phyloP scores from a whole-genome alignment of 2,888 invertebrate species.

The Brenthis daphne region DNA sequence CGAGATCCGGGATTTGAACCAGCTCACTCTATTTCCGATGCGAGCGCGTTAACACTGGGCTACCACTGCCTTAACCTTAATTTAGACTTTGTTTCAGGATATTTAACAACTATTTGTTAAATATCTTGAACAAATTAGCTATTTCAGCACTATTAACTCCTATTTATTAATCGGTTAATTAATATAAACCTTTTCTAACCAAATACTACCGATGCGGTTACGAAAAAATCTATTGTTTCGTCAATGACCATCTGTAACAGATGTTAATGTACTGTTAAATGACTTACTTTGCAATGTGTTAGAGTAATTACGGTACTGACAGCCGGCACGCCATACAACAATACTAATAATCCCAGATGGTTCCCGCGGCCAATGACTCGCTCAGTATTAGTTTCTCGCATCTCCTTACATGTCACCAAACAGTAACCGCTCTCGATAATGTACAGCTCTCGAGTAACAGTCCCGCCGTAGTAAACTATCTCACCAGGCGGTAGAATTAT shows the following conservation, averaged over 20 bases:
- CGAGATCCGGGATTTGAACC: no score
- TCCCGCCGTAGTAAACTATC: conserved; percentile 78
- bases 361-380: conserved; percentile 71
- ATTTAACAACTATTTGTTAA: no score
- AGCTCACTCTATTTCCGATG: no score
- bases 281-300: conserved; percentile 76
- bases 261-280: conserved; percentile 26
- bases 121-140: no score
- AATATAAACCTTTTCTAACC: no score
- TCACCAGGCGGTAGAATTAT: conserved; percentile 77
- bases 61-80: no score
- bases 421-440: conserved; percentile 80
- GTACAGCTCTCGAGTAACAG: conserved; percentile 76
- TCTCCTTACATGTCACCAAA: conserved; percentile 61
- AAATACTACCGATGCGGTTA: background rate
- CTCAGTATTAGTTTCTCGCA: conserved; percentile 59
- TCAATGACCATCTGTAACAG: conserved; percentile 23
- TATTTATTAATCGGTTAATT: no score
- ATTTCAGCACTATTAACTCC: no score
- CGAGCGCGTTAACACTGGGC: no score
- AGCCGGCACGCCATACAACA: conserved; percentile 76
- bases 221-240: conserved; percentile 15
- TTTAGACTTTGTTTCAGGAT: no score
- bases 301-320: conserved; percentile 73
- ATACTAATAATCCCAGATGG: conserved; percentile 71